A percentile compares a stretch with the other conserved stretches of the same genome.
phyloP scores from a whole-genome alignment of 2,888 invertebrate species.

The Clitarchus hookeri region DNA sequence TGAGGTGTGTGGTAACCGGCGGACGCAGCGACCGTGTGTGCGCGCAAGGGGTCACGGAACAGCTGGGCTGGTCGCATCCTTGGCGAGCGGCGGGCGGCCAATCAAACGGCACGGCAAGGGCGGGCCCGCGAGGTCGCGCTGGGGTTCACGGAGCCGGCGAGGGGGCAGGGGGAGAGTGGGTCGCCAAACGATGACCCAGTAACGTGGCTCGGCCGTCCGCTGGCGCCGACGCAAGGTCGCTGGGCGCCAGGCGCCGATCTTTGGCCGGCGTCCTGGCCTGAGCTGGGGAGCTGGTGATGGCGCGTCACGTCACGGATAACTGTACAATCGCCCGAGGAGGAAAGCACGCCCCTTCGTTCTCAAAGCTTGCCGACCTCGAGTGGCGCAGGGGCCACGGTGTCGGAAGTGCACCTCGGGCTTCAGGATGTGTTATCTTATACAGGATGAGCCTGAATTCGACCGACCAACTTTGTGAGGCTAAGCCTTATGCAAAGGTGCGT shows the following conservation, averaged over 20 bases:
- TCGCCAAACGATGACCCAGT: not conserved
- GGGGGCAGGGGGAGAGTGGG: not conserved
- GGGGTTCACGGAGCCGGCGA: not conserved
- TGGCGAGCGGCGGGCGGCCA: not conserved
- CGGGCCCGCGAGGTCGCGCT: not conserved
- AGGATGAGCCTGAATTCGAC: no score
- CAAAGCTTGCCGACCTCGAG: no score
- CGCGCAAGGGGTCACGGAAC: not conserved
- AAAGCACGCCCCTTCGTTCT: no score
- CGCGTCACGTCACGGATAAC: no score
- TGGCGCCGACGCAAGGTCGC: slow-evolving; percentile 15
- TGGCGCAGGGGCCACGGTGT: no score
- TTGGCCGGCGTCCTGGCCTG: slow-evolving; percentile 10
- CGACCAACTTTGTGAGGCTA: no score
- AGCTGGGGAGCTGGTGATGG: not conserved
- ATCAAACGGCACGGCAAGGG: no score
- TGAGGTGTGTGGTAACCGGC: not conserved
- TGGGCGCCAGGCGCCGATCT: not conserved
- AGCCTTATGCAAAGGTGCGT: no score
- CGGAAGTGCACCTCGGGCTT: no score
- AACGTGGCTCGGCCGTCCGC: not conserved
- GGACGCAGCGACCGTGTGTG: not conserved
- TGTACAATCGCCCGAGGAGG: no score
- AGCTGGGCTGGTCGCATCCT: not conserved
- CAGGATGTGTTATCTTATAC: no score